Base-by-base conservation (phyloP, 2,888 invertebrate genomes). In the Hoplodrina ambigua region DNA sequence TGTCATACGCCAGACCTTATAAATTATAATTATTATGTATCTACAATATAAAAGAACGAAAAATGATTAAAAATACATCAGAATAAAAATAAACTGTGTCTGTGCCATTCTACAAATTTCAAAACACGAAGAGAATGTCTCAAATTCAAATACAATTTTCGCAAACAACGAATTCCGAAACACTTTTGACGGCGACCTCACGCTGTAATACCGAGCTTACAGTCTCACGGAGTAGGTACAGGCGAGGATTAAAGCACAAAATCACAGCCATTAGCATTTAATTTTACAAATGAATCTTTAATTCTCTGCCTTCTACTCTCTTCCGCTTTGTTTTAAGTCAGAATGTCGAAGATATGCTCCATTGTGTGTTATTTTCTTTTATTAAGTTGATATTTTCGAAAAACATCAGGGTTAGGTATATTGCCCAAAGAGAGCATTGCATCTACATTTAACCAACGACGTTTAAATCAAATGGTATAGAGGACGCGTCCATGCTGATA, bases 211-310 rank as follows among this genome's bases (percentile, higher is more conserved):
- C 91, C 84, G 66, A 84, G 90, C 90, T 91, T 90, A 89, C 78
- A 87, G 80, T 85, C 87, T 83, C 85, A 82, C 84, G 86, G 83
- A 90, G 88, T 83, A 90, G 90, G 90, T 91, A 89, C 88, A 87
- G 86, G 84, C 86, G 73, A 44, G 92, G 93, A 93, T 95, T 94
- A 93, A 89, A 91, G 87, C 87, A 80, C 86, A 87, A 92, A 94
- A 91, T 93, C 92, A 90, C 88, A 86, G 71, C 88, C 89, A 93
- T 94, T 94, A 93, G 92, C 93, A 93, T 94, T 94, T 94, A 89
- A 94, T 94, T 94, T 95, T 90, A 94, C 92, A 93, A 95, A 94
- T 93, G 92, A 92, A 93, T 92, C 86, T 92, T 92, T 92, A 91
- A 93, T 92, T 92, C 89, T 87, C 88, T 91, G 89, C 89, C 77